Base-by-base conservation (phyloP, 1,140 invertebrate genomes). In the Cecropterus lyciades region DNA sequence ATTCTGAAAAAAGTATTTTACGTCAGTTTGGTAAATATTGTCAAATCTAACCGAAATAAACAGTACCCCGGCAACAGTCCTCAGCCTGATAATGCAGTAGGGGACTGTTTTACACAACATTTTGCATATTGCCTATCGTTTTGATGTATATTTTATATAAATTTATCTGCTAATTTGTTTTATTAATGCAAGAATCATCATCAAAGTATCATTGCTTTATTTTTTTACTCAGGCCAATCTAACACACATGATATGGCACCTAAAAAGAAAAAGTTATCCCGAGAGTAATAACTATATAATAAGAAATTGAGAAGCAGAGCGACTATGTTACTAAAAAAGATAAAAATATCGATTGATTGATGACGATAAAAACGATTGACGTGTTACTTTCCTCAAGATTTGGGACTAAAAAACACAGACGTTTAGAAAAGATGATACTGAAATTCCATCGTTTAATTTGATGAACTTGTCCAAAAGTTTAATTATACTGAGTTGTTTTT, bases 301-400 rank as follows among this genome's bases (percentile, higher is more conserved):
- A 79, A 76, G 64, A 62, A n/a, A n/a, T n/a, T n/a, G 66, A 70
- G 52, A 73, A 68, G 65, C 67, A 57, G 65, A 78, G 17, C 56
- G 70, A 69, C 20, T 75, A 69, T 43, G 65, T 48, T 78, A 78
- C 15, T 0, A 66, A 67, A 57, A 40, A 66, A 67, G 48, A 67
- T 73, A 71, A 76, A 78, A 78, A n/a, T n/a, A n/a, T n/a, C n/a
- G n/a, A n/a, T n/a, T n/a, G n/a, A n/a, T n/a, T n/a, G n/a, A n/a
- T n/a, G n/a, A n/a, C n/a, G n/a, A n/a, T n/a, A n/a, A n/a, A n/a
- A n/a, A n/a, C n/a, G n/a, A n/a, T n/a, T n/a, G n/a, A n/a, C n/a
- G n/a, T n/a, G n/a, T n/a, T n/a, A n/a, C n/a, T n/a, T n/a, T n/a
- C n/a, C n/a, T n/a, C n/a, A n/a, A n/a, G n/a, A n/a, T n/a, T n/a